A percentile compares a stretch with the other conserved stretches of the same genome.
Evolutionary conservation across 2,113 vertebrate species (phyloP).

Genomic region (Nerophis ophidion): DNA sequence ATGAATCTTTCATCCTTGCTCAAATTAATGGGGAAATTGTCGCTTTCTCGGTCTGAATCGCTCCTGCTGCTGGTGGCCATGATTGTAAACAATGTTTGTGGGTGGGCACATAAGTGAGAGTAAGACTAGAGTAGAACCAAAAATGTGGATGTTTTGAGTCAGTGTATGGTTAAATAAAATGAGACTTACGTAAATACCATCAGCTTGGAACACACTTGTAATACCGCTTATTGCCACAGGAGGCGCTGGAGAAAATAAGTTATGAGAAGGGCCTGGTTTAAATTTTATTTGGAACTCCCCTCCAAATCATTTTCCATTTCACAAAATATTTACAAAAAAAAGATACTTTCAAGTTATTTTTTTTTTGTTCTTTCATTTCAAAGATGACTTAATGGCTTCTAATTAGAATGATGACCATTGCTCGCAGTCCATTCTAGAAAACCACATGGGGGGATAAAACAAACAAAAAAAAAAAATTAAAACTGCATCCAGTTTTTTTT

Average conservation of each 20-base stretch:
- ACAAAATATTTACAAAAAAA: slow-evolving; percentile 83
- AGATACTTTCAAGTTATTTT: slow-evolving; percentile 56
- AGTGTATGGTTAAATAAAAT: too few species aligned
- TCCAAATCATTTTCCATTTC: slow-evolving; percentile 76
- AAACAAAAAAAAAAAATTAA: slow-evolving; percentile 23
- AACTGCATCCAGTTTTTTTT: slow-evolving; percentile 48
- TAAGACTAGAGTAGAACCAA: slow-evolving; percentile 17
- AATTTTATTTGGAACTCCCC: slow-evolving; percentile 75
- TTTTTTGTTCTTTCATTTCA: slow-evolving; percentile 19
- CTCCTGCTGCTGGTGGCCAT: too few species aligned
- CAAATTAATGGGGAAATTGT: too few species aligned
- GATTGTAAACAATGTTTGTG: too few species aligned
- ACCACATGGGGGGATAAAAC: too few species aligned
- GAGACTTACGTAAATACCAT: too few species aligned
- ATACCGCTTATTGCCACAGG: too few species aligned
- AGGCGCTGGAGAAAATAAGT: background rate
- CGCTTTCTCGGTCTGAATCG: too few species aligned
- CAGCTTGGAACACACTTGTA: too few species aligned
- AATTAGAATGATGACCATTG: slow-evolving; percentile 49
- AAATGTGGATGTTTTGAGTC: background rate
- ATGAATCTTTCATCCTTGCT: too few species aligned
- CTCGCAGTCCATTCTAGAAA: slow-evolving; percentile 49
- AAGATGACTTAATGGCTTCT: slow-evolving; percentile 44
- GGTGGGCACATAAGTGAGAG: slow-evolving; percentile 32
- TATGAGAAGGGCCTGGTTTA: slow-evolving; percentile 49